Base-by-base conservation (phyloP, 2,888 invertebrate genomes). In the Hydriomena furcata region DNA sequence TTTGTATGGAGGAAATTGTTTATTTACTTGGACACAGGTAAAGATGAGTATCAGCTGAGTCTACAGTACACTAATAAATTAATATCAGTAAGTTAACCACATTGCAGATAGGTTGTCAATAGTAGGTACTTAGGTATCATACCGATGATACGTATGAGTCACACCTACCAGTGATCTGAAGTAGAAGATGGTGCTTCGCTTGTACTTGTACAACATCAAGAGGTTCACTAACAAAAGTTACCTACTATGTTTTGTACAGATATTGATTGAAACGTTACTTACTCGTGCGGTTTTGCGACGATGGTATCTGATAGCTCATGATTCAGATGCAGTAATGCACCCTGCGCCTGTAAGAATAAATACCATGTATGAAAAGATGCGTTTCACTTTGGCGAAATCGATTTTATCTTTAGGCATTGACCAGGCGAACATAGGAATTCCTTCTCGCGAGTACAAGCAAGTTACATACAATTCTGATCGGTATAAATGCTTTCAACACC, bases 231-330 rank as follows among this genome's bases (percentile, higher is more conserved):
- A n/a, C n/a, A n/a, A n/a, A n/a, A n/a, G n/a, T 23, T 30, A 30
- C 12, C 10, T 7, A 13, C 2, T 7, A 1, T 4, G 10, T 6
- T 5, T 36, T 2, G 0, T 12, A 12, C 1, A 11, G 20, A 28
- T 31, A 13, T 7, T 17, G 17, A 17, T n/a, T n/a, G n/a, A 8
- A 5, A 43, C 6, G 6, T 17, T 56, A 95, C 95, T 95, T 91
- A 96, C 96, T 95, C 77, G 95, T 94, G 83, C 96, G 93, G 80
- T 94, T 94, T 90, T 95, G 96, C 68, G 95, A 93, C 59, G 93
- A 92, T 76, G 94, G 94, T 93, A 95, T 94, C 91, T 93, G 93
- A 91, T 95, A 96, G 92, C 95, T 96, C 96, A 96, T 96, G 93
- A 91, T 94, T 93, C 91, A 91, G 86, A 92, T 92, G 93, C 91